phyloP scores from a whole-genome alignment of 2,113 vertebrate genomes.

The Chitala chitala region DNA sequence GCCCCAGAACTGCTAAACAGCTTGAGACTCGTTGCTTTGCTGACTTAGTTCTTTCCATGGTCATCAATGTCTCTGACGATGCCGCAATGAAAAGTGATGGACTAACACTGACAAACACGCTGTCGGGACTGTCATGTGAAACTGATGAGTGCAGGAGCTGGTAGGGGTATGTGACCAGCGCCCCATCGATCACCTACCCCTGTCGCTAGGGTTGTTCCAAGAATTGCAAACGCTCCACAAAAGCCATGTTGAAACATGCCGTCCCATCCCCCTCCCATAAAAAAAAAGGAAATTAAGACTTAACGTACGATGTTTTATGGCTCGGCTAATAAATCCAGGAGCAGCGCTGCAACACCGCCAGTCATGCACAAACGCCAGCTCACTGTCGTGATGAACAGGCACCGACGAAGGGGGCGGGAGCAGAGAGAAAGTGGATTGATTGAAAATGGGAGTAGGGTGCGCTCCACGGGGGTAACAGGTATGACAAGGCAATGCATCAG shows the following conservation, averaged over 20 bases:
- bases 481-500: slow-evolving; percentile 19
- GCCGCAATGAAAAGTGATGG: neutral
- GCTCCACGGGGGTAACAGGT: slow-evolving; percentile 1
- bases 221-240: neutral
- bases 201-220: neutral
- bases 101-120: neutral
- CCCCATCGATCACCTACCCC: neutral
- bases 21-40: neutral
- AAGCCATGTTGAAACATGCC: too few relatives aligned
- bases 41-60: neutral
- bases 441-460: neutral
- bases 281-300: too few relatives aligned
- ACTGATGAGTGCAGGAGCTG: neutral
- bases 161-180: neutral
- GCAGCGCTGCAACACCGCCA: neutral
- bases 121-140: neutral
- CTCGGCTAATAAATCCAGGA: neutral
- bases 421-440: slow-evolving; percentile 7
- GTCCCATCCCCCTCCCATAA: too few relatives aligned
- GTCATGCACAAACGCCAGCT: neutral
- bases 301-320: neutral
- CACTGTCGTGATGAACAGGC: neutral
- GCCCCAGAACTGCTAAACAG: neutral
- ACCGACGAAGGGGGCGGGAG: neutral
- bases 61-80: neutral